phyloP scores from a whole-genome alignment of 2,888 invertebrate species.

The Agrochola circellaris region DNA sequence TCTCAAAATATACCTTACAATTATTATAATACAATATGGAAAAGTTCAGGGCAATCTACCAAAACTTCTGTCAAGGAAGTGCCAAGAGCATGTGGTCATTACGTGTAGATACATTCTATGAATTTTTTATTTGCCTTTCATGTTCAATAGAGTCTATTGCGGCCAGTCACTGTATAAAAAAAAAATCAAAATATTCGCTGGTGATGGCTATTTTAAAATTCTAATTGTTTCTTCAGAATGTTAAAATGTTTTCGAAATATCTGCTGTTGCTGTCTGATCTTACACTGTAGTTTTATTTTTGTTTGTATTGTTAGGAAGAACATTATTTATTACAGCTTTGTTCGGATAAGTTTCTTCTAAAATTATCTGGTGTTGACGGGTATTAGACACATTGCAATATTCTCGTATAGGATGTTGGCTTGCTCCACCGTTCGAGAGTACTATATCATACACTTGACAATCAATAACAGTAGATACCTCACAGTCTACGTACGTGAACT shows the following conservation, averaged over 20 bases:
- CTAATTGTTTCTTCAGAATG: not conserved
- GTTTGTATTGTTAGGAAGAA: not conserved
- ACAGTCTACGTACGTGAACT: constrained; percentile 8
- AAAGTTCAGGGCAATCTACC: constrained; percentile 83
- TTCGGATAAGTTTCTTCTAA: constrained; percentile 14
- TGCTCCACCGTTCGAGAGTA: constrained; percentile 12
- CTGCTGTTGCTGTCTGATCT: not conserved
- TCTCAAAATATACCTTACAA: constrained; percentile 28
- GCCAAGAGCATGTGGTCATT: constrained; percentile 76
- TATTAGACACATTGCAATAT: constrained; percentile 24
- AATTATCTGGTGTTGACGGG: constrained; percentile 36
- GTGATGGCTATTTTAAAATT: constrained; percentile 27
- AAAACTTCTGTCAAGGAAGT: constrained; percentile 78
- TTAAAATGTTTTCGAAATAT: constrained; percentile 22
- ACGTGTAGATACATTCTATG: constrained; percentile 33
- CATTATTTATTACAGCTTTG: constrained; percentile 13
- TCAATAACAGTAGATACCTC: constrained; percentile 21
- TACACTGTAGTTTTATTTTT: constrained; percentile 5
- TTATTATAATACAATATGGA: constrained; percentile 29
- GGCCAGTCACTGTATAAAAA: constrained; percentile 27
- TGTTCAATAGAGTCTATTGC: constrained; percentile 33
- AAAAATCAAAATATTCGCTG: constrained; percentile 28
- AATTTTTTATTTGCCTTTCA: constrained; percentile 33
- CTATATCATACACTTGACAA: constrained; percentile 45
- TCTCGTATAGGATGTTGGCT: constrained; percentile 42